These are phyloP conservation scores for Erpetoichthys calabaricus DNA, from an alignment of 2,797 vertebrate genomes.

Conservation along the genomic window DNA sequence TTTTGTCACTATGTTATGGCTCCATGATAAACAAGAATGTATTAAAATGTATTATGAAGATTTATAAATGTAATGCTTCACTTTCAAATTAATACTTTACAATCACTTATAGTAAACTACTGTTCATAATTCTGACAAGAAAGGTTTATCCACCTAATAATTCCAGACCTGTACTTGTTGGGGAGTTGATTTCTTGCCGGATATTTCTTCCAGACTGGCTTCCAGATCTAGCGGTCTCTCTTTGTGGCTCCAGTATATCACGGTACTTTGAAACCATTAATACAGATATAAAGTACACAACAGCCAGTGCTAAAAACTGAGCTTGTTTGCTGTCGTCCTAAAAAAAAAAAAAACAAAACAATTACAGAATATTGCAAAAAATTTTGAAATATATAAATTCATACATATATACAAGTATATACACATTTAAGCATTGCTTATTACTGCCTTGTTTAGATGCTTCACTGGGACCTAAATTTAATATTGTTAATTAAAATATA, in stretches of 20 bases:
- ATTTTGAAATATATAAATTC: not conserved
- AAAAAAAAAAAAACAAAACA: conserved; percentile 19
- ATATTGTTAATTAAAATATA: too few species aligned
- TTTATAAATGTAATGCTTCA: too few species aligned
- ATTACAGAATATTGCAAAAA: not conserved
- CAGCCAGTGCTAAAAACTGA: conserved; percentile 91
- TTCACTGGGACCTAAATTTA: too few species aligned
- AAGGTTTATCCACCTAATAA: too few species aligned
- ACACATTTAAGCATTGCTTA: not conserved
- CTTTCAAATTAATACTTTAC: too few species aligned
- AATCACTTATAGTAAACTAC: too few species aligned
- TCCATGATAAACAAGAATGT: too few species aligned
- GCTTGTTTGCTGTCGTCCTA: conserved; percentile 97
- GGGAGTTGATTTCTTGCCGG: conserved; percentile 97
- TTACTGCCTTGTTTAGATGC: too few species aligned
- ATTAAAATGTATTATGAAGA: too few species aligned
- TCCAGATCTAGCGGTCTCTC: conserved; percentile 85
- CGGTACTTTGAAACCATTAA: conserved; percentile 98
- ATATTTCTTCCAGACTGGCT: conserved; percentile 86
- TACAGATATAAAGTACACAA: conserved; percentile 97
- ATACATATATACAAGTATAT: not conserved
- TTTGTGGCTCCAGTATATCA: conserved; percentile 90
- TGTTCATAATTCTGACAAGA: too few species aligned
- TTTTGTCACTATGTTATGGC: too few species aligned
- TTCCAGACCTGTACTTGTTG: conserved; percentile 85